Percentiles rank a stretch among this genome's conserved stretches.
Evolutionary conservation across 1,140 invertebrate genomes (phyloP).

Genomic region (Oreohelix idahoensis): DNA sequence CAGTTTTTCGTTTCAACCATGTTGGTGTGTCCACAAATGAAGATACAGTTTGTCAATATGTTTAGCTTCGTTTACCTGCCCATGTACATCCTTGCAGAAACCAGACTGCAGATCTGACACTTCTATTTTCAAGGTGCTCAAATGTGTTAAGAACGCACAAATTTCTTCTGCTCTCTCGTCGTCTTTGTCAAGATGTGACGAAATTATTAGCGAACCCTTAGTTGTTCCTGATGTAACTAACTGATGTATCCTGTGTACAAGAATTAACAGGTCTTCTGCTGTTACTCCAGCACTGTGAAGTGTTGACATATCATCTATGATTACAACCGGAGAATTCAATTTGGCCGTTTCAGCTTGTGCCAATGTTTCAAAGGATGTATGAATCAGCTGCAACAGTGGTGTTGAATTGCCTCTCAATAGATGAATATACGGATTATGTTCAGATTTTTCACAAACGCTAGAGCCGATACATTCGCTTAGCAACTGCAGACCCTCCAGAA

Average conservation of each 20-base stretch:
- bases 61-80: slow-evolving; percentile 60
- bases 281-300: slow-evolving; percentile 50
- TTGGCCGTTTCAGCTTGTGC: background rate
- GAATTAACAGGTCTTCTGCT: slow-evolving; percentile 32
- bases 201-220: slow-evolving; percentile 44
- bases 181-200: slow-evolving; percentile 42
- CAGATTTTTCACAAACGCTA: background rate
- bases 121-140: slow-evolving; percentile 42
- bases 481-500: slow-evolving; percentile 55
- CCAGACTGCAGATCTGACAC: slow-evolving; percentile 53
- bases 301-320: slow-evolving; percentile 57
- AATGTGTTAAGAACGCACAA: slow-evolving; percentile 47
- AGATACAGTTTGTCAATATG: too few species aligned
- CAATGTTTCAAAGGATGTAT: slow-evolving; percentile 17
- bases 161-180: slow-evolving; percentile 38
- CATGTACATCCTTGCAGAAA: slow-evolving; percentile 64
- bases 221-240: slow-evolving; percentile 14
- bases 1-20: too few species aligned
- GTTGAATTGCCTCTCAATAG: background rate
- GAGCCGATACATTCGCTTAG: slow-evolving; percentile 37
- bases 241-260: slow-evolving; percentile 44
- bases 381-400: background rate
- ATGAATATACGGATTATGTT: background rate
- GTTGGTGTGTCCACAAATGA: too few species aligned
- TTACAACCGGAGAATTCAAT: slow-evolving; percentile 37